A percentile compares a stretch with the other conserved stretches of the same genome.
phyloP scores from a whole-genome alignment of 2,797 vertebrate species.

The Eidolon dupreanum region DNA sequence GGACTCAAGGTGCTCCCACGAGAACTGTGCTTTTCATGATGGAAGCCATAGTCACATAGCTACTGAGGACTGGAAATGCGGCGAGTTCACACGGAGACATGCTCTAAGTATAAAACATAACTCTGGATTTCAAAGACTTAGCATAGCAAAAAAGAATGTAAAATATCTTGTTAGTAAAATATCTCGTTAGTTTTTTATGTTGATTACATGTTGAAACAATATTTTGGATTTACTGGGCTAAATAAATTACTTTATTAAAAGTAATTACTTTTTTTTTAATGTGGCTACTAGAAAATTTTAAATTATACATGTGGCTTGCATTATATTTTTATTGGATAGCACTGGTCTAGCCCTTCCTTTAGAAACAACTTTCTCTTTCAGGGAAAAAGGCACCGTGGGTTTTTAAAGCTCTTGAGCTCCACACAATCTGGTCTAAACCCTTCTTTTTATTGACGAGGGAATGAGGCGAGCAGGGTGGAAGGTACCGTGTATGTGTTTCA shows the following conservation, averaged over 20 bases:
- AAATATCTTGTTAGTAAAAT: not conserved
- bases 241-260: not conserved
- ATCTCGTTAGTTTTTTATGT: not conserved
- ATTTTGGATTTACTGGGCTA: not conserved
- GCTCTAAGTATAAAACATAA: accelerated
- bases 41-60: accelerated
- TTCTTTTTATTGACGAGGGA: not conserved
- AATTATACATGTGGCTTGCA: not conserved
- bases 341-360: not conserved
- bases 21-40: not conserved
- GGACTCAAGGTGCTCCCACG: not conserved
- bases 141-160: not conserved
- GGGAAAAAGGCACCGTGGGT: not conserved
- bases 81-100: not conserved
- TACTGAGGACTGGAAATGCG: not conserved
- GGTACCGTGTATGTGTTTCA: not conserved
- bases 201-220: not conserved
- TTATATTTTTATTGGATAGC: not conserved
- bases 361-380: not conserved
- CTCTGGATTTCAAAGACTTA: not conserved
- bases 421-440: not conserved
- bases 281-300: not conserved
- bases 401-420: not conserved
- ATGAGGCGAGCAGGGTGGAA: accelerated
- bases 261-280: not conserved